Conservation (phyloP, 2,888 invertebrate species). For the Ligdia adustata region DNA sequence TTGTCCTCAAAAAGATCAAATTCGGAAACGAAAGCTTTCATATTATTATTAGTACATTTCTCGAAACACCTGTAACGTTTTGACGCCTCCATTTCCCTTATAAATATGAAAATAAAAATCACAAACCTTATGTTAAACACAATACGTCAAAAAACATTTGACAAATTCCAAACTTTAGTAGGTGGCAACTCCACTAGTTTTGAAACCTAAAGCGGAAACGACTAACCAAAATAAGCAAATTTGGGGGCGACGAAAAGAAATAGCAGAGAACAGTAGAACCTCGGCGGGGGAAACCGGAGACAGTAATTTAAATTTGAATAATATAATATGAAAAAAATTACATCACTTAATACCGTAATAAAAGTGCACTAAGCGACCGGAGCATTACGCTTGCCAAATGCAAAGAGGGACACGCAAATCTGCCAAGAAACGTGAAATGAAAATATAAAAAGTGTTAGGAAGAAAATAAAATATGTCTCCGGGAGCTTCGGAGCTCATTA, state of each 20-base stretch:
- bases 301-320: slow-evolving; percentile 86
- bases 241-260: slow-evolving; percentile 78
- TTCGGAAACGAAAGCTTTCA: too few species aligned
- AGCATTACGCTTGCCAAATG: slow-evolving; percentile 80
- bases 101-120: too few species aligned
- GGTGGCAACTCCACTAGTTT: slow-evolving; percentile 46
- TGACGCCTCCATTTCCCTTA: too few species aligned
- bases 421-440: slow-evolving; percentile 82
- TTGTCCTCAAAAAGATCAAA: too few species aligned
- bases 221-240: slow-evolving; percentile 78
- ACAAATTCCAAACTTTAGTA: slow-evolving; percentile 1
- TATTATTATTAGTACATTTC: too few species aligned
- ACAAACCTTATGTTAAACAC: too few species aligned
- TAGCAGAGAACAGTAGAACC: slow-evolving; percentile 70
- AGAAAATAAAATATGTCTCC: slow-evolving; percentile 79
- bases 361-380: slow-evolving; percentile 84
- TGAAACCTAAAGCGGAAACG: slow-evolving; percentile 61
- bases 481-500: slow-evolving; percentile 76
- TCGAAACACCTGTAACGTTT: too few species aligned
- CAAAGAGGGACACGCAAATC: slow-evolving; percentile 79
- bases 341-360: slow-evolving; percentile 85
- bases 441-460: slow-evolving; percentile 78
- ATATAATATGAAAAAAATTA: slow-evolving; percentile 85
- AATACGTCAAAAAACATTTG: too few species aligned
- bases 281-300: slow-evolving; percentile 80